Conservation (phyloP, 2,797 vertebrate genomes). For the Gymnoscopelus microlampas region DNA sequence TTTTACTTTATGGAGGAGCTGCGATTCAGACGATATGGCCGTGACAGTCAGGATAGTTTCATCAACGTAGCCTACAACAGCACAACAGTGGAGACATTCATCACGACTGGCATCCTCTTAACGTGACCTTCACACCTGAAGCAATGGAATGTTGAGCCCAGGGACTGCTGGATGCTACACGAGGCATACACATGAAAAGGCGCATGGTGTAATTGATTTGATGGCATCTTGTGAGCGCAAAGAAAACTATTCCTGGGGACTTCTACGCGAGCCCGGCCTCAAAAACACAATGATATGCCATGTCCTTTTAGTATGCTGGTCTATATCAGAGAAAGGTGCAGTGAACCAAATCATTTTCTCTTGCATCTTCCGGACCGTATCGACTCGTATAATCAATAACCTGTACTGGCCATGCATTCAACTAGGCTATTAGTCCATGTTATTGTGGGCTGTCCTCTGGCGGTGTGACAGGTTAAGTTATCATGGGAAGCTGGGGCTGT, state of each 20-base stretch:
- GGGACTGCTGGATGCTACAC: not conserved
- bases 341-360: conserved; percentile 14
- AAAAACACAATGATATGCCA: not conserved
- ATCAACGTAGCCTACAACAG: conserved; percentile 1
- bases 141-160: not conserved
- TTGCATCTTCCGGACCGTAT: not conserved
- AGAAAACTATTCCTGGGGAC: not conserved
- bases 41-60: conserved; percentile 1
- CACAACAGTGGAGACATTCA: conserved; percentile 19
- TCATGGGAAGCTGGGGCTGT: conserved; percentile 10
- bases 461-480: not conserved
- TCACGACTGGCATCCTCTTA: not conserved
- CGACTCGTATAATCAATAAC: not conserved
- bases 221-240: not conserved
- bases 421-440: not conserved
- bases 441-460: conserved; percentile 12
- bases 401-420: not conserved
- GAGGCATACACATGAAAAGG: not conserved
- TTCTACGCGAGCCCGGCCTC: not conserved
- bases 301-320: not conserved
- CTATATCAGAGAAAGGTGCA: not conserved
- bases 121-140: conserved; percentile 8
- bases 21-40: not conserved
- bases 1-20: not conserved
- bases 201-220: not conserved